phyloP scores from a whole-genome alignment of 2,113 vertebrate genomes.

The Desmodus rotundus region DNA sequence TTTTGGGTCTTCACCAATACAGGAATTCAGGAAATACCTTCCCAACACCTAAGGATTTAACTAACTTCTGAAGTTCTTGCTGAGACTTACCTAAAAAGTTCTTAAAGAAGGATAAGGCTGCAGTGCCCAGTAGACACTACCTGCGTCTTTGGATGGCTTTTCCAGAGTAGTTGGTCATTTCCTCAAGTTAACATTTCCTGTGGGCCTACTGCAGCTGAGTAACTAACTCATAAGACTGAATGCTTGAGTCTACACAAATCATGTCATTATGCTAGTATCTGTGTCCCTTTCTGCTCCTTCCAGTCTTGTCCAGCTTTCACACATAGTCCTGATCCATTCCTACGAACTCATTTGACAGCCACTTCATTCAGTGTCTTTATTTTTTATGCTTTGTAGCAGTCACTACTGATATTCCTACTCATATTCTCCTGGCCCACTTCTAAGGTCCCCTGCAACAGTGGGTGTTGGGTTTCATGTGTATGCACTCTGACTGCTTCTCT shows the following conservation, averaged over 20 bases:
- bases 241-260: not conserved
- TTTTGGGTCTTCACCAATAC: not conserved
- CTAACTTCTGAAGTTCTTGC: not conserved
- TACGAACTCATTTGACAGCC: not conserved
- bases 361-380: not conserved
- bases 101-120: not conserved
- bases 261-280: not conserved
- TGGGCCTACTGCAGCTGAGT: not conserved
- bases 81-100: not conserved
- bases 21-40: not conserved
- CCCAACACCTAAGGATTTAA: not conserved
- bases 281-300: not conserved
- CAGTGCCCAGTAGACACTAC: not conserved
- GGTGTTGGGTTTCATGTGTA: not conserved
- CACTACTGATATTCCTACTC: not conserved
- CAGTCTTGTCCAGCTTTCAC: not conserved
- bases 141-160: not conserved
- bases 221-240: not conserved
- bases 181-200: not conserved
- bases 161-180: not conserved
- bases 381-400: not conserved
- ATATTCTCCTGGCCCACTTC: not conserved
- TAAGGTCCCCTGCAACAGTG: not conserved
- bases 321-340: not conserved
- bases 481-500: not conserved